Percentiles rank a stretch among this genome's conserved stretches.
Conservation (phyloP, 2,888 invertebrate genomes). For the Agriotes lineatus region DNA sequence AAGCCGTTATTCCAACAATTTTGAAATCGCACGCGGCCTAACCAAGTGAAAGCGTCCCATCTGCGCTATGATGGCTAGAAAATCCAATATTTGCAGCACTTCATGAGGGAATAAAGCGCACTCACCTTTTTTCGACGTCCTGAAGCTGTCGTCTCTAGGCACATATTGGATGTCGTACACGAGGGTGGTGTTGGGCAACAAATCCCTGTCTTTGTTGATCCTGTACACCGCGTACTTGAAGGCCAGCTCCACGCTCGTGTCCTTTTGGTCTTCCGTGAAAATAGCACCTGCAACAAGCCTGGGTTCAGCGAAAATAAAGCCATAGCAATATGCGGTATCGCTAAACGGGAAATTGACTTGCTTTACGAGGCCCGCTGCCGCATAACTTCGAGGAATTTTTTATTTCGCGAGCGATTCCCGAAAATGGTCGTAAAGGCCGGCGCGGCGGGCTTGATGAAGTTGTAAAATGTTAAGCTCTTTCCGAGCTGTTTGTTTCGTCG, state of each 20-base stretch:
- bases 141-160: slow-evolving; percentile 89
- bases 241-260: slow-evolving; percentile 88
- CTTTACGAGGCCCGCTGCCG: too few relatives aligned
- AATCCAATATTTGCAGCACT: background rate
- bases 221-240: slow-evolving; percentile 96
- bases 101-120: background rate
- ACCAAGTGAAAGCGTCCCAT: background rate
- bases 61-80: background rate
- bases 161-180: slow-evolving; percentile 95
- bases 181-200: slow-evolving; percentile 88
- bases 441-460: too few relatives aligned
- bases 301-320: too few relatives aligned
- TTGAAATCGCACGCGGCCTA: too few relatives aligned
- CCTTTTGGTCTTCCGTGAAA: slow-evolving; percentile 90
- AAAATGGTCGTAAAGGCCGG: too few relatives aligned
- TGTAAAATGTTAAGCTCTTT: too few relatives aligned
- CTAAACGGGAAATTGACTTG: too few relatives aligned
- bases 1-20: too few relatives aligned
- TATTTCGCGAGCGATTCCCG: too few relatives aligned
- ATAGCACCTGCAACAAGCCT: slow-evolving; percentile 81
- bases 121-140: slow-evolving; percentile 90
- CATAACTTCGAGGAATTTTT: too few relatives aligned
- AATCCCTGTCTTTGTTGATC: slow-evolving; percentile 87
- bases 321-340: too few relatives aligned
- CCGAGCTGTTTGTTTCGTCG: too few relatives aligned